Evolutionary conservation across 2,113 vertebrate genomes (phyloP), one percentile per base, ranked within the genome.

Genomic region (Speoplatyrhinus poulsoni): DNA sequence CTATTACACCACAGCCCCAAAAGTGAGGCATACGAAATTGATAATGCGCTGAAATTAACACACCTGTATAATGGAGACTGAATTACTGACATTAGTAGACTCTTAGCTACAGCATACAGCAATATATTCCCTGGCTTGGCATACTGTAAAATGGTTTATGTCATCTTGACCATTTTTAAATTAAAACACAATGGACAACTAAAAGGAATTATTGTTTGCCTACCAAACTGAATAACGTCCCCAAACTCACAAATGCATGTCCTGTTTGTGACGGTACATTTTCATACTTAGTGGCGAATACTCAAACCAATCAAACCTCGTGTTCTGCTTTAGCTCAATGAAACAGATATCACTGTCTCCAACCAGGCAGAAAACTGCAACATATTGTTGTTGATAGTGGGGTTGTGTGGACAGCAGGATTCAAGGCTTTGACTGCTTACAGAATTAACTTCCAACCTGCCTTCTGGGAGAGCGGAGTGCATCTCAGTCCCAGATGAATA

Each of bases 131-230:
- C 67, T 65, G 36, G 36, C 5, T 41, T 41, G 36, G 62, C 76
- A 81, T 83, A 80, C 85, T 74, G 77, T 86, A 87, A 78, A 79
- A 46, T 53, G 64, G 66, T 70, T 70, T n/a, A n/a, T 68, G 54
- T 78, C 81, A 82, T 77, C 81, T 80, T 73, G 52, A 60, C 73
- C 4, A 41, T 41, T 41, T 41, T 41, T 7, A 41, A 6, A 41
- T 41, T 41, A 41, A 41, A 41, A 0, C 36, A 6, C 7, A 41
- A 41, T 41, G 36, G 4, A 41, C 36, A 41, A 5, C 36, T 41
- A 8, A 7, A 41, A 41, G 36, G 7, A 41, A 41, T 8, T 26
- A 41, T 41, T 41, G 4, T 41, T 41, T 26, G 2, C 26, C 26
- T 26, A 26, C 26, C 26, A 26, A 26, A 26, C 26, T 26, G 26